These are phyloP conservation scores for Montipora capricornis DNA, from an alignment of 64 coral and sea anemone species.

Conservation along the genomic window DNA sequence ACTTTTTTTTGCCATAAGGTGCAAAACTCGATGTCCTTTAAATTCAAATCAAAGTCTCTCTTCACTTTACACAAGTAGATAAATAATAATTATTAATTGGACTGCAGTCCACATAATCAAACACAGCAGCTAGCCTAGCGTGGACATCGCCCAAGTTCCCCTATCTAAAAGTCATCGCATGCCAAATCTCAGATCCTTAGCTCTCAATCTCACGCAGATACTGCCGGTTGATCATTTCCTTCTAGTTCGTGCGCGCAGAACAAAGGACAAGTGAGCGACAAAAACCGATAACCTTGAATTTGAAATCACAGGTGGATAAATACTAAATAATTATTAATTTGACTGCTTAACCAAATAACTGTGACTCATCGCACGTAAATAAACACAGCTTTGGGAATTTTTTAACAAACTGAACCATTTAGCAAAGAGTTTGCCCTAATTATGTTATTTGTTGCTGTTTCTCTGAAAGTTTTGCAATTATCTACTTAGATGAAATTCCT, in stretches of 20 bases:
- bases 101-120: neutral
- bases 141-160: too few relatives aligned
- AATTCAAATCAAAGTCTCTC: neutral
- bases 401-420: neutral
- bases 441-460: neutral
- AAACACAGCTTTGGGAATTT: neutral
- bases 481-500: neutral
- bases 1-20: neutral
- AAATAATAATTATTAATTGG: neutral
- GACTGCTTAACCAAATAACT: neutral
- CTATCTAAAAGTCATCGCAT: too few relatives aligned
- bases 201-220: too few relatives aligned
- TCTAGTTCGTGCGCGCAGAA: neutral
- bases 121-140: too few relatives aligned
- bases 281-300: neutral
- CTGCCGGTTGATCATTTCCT: neutral
- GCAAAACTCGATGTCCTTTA: neutral
- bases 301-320: neutral
- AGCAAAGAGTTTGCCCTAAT: conserved; percentile 7
- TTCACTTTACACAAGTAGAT: neutral
- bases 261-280: neutral
- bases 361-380: neutral
- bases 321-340: neutral
- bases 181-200: too few relatives aligned
- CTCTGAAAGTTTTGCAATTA: neutral